Percentiles rank a stretch among this genome's conserved stretches.
These are phyloP conservation scores for Euborellia annulipes DNA, from an alignment of 1,140 invertebrate genomes.

Conservation along the genomic window DNA sequence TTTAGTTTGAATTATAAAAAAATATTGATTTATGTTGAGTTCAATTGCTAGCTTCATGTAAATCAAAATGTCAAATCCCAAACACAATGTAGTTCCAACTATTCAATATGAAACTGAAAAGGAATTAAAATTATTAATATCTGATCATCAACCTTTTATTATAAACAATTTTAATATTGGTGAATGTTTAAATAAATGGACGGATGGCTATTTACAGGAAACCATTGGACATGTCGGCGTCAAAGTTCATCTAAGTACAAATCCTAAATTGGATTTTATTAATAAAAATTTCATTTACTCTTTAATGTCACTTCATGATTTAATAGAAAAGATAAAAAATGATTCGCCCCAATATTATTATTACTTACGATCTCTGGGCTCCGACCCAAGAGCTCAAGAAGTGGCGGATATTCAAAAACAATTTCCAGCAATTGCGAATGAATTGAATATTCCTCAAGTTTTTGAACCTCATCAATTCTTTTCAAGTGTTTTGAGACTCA, in stretches of 20 bases:
- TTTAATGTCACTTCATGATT: slow-evolving; percentile 31
- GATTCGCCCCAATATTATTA: slow-evolving; percentile 30
- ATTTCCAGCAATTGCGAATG: slow-evolving; percentile 32
- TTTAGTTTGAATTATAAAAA: no score
- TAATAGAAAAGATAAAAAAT: slow-evolving; percentile 27
- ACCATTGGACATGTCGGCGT: slow-evolving; percentile 26
- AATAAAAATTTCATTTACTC: slow-evolving; percentile 40
- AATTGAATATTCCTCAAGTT: slow-evolving; percentile 32
- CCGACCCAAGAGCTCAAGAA: slow-evolving; percentile 33
- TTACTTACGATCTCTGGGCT: slow-evolving; percentile 37
- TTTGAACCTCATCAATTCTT: slow-evolving; percentile 31
- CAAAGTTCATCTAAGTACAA: slow-evolving; percentile 34
- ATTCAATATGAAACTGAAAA: no score
- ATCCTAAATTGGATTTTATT: slow-evolving; percentile 34
- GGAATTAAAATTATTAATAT: no score
- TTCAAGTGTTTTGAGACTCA: slow-evolving; percentile 40
- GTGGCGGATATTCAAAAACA: slow-evolving; percentile 32
- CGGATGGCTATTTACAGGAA: slow-evolving; percentile 29
- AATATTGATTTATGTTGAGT: no score
- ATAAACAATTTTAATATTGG: slow-evolving; percentile 35
- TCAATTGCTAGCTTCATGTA: no score
- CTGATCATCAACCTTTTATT: slow-evolving; percentile 24
- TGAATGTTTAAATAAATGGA: slow-evolving; percentile 32
- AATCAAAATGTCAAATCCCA: no score
- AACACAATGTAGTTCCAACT: no score